A percentile compares a stretch with the other conserved stretches of the same genome.
These are phyloP conservation scores for Pseudococcus viburni DNA, from an alignment of 2,888 invertebrate species.

Conservation along the genomic window DNA sequence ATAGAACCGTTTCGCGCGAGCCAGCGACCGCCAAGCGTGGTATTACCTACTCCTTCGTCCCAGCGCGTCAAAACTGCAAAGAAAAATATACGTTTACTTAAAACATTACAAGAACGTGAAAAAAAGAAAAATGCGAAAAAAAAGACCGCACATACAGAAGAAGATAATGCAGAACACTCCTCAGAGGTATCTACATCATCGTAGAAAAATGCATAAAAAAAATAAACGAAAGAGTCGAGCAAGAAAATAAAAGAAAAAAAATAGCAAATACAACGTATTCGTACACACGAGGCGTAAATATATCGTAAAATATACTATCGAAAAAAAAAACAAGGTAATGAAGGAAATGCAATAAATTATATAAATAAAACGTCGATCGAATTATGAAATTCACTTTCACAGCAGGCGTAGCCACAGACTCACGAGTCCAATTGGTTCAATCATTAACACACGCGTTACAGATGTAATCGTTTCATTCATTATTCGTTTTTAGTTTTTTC, in stretches of 20 bases:
- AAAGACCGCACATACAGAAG: background rate
- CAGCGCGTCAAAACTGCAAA: slow-evolving; percentile 50
- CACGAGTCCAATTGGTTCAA: slow-evolving; percentile 45
- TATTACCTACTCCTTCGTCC: slow-evolving; percentile 1
- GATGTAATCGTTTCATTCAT: slow-evolving; percentile 35
- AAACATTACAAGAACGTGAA: slow-evolving; percentile 10
- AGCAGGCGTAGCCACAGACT: slow-evolving; percentile 55
- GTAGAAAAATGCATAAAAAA: background rate
- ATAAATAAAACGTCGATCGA: slow-evolving; percentile 63
- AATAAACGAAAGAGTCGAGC: background rate
- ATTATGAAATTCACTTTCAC: slow-evolving; percentile 66
- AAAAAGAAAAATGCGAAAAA: background rate
- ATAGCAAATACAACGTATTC: background rate
- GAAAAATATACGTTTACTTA: slow-evolving; percentile 36
- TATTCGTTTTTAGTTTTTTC: slow-evolving; percentile 3
- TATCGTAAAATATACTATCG: background rate
- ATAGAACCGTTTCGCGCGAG: slow-evolving; percentile 50
- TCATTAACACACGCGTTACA: slow-evolving; percentile 47
- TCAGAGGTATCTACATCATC: too few species aligned
- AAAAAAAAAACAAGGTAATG: slow-evolving; percentile 52
- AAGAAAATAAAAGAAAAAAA: background rate
- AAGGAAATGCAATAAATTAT: slow-evolving; percentile 61
- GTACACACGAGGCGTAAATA: background rate
- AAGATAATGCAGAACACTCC: background rate
- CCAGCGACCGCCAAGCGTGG: slow-evolving; percentile 34